Evolutionary conservation across 2,113 vertebrate species (phyloP), one percentile per base, ranked within the genome.

Genomic region (Pelecanoides urinatrix): DNA sequence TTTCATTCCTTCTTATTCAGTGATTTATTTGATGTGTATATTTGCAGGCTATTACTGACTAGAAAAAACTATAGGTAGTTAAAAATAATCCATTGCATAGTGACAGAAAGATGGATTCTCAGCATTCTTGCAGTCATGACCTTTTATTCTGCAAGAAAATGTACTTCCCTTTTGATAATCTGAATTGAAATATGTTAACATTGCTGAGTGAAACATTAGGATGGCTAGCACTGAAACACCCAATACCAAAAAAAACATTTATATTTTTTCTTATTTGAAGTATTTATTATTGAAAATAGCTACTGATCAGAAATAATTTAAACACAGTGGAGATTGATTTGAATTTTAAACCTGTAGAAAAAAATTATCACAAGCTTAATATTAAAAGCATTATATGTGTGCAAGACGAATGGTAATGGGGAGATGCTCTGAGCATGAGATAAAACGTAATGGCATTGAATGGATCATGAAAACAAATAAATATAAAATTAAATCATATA

Each of bases 61-160:
- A 61, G 65, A 44, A 79, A 74, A 94, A 95, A 30, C 11, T 68
- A 81, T 26, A n/a, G 22, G 65, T 91, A 87, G 27, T 78, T 94
- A 91, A 94, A 88, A 89, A 56, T 53, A 96, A 68, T 65, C 68
- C 32, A 61, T 85, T 81, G 27, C 65, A 62, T 5, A 42, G 25
- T 78, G 95, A 78, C 91, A 89, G 80, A 59, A 95, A 92, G 56
- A 91, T 78, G 73, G 73, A 94, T 96, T 80, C 38, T 52, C 14
- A 29, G 5, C 22, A 63, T 72, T 89, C 27, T 45, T 81, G 44
- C 21, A 75, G 59, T 71, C 59, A 56, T 59, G 16, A 89, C 11
- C 12, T 45, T 92, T 71, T 75, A 72, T 77, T 92, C 34, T 72
- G 49, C 21, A 74, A 73, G 63, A 90, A 95, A 90, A 88, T 55